A percentile compares a stretch with the other conserved stretches of the same genome.
Conservation (phyloP, 2,888 invertebrate genomes). For the Lottia scabra region DNA sequence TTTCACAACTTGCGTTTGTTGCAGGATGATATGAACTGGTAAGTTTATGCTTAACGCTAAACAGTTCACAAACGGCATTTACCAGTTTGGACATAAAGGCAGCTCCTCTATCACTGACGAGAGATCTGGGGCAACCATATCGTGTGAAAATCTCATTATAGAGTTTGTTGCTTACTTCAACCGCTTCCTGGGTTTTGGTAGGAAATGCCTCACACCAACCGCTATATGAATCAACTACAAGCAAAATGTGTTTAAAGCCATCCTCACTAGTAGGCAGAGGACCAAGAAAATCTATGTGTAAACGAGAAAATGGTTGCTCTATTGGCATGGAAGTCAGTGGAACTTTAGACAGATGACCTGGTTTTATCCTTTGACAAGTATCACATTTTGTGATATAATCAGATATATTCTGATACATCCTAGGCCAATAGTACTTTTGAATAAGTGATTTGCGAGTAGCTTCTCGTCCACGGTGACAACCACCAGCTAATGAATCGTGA, state of each 20-base stretch:
- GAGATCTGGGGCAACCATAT: neutral
- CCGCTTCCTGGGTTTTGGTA: neutral
- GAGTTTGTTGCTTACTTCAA: neutral
- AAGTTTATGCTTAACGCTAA: no score
- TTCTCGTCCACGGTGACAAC: slow-evolving; percentile 20
- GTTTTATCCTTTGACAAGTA: slow-evolving; percentile 19
- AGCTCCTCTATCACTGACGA: no score
- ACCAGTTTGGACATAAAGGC: no score
- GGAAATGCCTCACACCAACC: neutral
- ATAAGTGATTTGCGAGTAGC: slow-evolving; percentile 9
- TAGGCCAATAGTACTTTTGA: slow-evolving; percentile 23
- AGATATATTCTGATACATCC: slow-evolving; percentile 19
- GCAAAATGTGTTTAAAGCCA: neutral
- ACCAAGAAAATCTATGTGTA: slow-evolving; percentile 35
- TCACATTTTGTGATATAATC: slow-evolving; percentile 16
- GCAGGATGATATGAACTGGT: no score
- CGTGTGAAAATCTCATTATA: neutral
- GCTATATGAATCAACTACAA: neutral
- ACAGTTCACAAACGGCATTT: no score
- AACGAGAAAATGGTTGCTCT: slow-evolving; percentile 16
- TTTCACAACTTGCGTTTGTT: no score
- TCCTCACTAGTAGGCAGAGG: slow-evolving; percentile 1
- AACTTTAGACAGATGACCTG: slow-evolving; percentile 12
- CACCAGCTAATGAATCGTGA: no score
- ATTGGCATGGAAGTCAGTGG: slow-evolving; percentile 25